A percentile compares a stretch with the other conserved stretches of the same genome.
These are phyloP conservation scores for Zophobas morio DNA, from an alignment of 1,140 invertebrate genomes.

Conservation along the genomic window DNA sequence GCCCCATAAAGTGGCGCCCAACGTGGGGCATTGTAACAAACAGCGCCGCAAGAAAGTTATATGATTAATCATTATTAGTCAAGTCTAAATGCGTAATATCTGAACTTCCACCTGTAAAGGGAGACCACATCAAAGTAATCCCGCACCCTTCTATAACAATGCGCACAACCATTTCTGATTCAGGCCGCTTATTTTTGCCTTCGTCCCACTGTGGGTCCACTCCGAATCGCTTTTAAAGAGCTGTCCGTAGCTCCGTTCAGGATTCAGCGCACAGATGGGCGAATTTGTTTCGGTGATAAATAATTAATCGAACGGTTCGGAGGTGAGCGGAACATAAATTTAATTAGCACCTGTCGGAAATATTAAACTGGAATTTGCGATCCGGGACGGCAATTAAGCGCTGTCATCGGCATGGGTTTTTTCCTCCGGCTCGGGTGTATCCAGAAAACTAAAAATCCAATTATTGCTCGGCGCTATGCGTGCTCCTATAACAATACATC, in stretches of 20 bases:
- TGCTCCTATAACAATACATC: conserved; percentile 23
- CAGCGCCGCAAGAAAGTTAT: too few relatives aligned
- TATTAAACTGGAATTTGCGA: conserved; percentile 31
- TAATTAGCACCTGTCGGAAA: conserved; percentile 40
- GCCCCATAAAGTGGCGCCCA: too few relatives aligned
- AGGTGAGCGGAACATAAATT: conserved; percentile 32
- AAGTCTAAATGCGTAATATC: too few relatives aligned
- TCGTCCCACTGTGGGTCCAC: background rate
- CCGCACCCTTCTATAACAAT: too few relatives aligned
- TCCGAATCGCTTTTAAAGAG: background rate
- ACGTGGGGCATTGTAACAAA: too few relatives aligned
- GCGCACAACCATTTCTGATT: too few relatives aligned
- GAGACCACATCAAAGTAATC: too few relatives aligned
- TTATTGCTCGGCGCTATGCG: conserved; percentile 13
- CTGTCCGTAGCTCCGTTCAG: conserved; percentile 12
- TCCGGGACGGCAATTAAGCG: conserved; percentile 18
- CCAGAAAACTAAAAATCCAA: conserved; percentile 26
- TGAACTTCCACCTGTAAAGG: too few relatives aligned
- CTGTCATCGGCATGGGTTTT: conserved; percentile 1
- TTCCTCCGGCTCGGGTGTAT: background rate
- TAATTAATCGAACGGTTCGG: conserved; percentile 39
- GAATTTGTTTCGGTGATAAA: conserved; percentile 39
- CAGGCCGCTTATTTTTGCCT: background rate
- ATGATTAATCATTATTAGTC: too few relatives aligned
- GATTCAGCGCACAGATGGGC: conserved; percentile 25